Evolutionary conservation across 2,888 invertebrate genomes (phyloP).

Genomic region (Cheiracanthium punctorium): DNA sequence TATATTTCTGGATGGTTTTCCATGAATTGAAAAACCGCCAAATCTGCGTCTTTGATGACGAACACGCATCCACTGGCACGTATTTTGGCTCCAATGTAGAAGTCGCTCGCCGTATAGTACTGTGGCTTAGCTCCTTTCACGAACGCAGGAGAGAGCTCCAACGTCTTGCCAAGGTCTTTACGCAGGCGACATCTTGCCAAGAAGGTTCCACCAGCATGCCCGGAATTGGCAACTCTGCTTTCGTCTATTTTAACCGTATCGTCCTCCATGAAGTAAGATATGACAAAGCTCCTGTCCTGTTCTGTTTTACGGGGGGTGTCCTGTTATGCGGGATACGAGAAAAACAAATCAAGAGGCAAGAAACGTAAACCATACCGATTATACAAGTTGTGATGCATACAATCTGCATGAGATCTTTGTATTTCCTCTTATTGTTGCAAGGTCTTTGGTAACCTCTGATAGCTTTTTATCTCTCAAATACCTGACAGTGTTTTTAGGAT

Average conservation of each 20-base stretch:
- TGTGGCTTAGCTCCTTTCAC: background rate
- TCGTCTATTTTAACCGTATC: constrained; percentile 30
- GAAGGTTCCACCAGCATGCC: constrained; percentile 12
- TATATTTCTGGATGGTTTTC: constrained; percentile 45
- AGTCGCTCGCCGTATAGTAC: constrained; percentile 21
- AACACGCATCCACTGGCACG: constrained; percentile 2
- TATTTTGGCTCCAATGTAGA: constrained; percentile 41
- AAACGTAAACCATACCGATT: too few relatives aligned
- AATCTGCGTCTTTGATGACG: constrained; percentile 36
- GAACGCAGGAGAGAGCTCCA: background rate
- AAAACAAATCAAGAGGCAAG: constrained; percentile 16
- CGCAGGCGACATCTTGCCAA: constrained; percentile 3
- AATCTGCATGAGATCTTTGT: too few relatives aligned
- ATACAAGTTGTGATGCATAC: too few relatives aligned
- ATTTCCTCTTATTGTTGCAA: too few relatives aligned
- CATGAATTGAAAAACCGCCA: constrained; percentile 14
- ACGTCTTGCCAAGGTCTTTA: constrained; percentile 8
- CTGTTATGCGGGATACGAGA: too few relatives aligned
- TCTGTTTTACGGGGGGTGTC: constrained; percentile 35
- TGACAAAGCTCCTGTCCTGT: background rate
- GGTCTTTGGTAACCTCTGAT: too few relatives aligned
- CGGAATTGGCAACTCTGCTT: background rate
- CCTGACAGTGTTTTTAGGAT: too few relatives aligned
- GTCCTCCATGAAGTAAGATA: constrained; percentile 39
- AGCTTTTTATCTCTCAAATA: too few relatives aligned